phyloP scores from a whole-genome alignment of 1,140 invertebrate species.

The Drosophila sp. region DNA sequence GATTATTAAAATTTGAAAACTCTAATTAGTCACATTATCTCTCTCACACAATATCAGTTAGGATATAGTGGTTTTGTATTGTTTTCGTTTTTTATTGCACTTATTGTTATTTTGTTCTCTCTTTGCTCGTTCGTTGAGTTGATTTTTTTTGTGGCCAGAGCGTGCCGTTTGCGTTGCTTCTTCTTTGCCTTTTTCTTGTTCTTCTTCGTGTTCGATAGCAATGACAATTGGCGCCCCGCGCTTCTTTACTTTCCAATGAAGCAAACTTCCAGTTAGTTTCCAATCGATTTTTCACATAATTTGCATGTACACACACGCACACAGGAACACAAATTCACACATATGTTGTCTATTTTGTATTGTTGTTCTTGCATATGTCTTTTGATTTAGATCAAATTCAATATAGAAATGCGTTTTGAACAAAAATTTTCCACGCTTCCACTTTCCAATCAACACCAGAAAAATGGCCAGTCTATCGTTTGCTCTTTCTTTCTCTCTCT shows the following conservation, averaged over 20 bases:
- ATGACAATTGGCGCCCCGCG: slow-evolving; percentile 72
- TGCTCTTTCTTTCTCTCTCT: slow-evolving; percentile 3
- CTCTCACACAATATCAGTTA: too few species aligned
- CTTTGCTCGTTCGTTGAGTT: slow-evolving; percentile 30
- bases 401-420: not conserved
- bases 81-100: slow-evolving; percentile 25
- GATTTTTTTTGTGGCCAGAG: slow-evolving; percentile 18
- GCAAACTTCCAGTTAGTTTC: slow-evolving; percentile 66
- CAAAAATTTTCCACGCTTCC: slow-evolving; percentile 8
- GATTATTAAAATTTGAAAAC: slow-evolving; percentile 31
- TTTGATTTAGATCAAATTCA: slow-evolving; percentile 1
- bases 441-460: slow-evolving; percentile 10
- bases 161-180: slow-evolving; percentile 43
- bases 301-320: slow-evolving; percentile 37
- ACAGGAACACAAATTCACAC: slow-evolving; percentile 23
- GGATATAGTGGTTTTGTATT: slow-evolving; percentile 22
- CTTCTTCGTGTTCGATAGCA: slow-evolving; percentile 72
- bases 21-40: slow-evolving; percentile 23
- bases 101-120: slow-evolving; percentile 17
- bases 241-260: slow-evolving; percentile 46
- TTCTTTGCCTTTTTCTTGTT: slow-evolving; percentile 60
- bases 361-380: not conserved
- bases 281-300: slow-evolving; percentile 83
- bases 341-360: slow-evolving; percentile 2
- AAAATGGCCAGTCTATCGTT: slow-evolving; percentile 5